phyloP scores from a whole-genome alignment of 2,888 invertebrate genomes.

The Pterostichus niger region DNA sequence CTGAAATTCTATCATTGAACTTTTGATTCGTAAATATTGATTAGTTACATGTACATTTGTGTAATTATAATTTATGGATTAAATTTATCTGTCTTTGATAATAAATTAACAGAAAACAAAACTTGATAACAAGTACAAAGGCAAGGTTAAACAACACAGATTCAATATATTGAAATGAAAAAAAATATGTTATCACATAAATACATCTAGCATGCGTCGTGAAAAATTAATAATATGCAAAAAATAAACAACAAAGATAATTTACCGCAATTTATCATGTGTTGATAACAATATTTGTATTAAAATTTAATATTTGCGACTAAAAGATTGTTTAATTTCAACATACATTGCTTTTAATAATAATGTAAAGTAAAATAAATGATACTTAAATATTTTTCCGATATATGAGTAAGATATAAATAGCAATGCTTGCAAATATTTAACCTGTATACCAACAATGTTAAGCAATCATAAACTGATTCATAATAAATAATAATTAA shows the following conservation, averaged over 20 bases:
- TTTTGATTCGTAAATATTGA: not conserved
- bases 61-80: not conserved
- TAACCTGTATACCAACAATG: conserved; percentile 37
- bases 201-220: conserved; percentile 3
- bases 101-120: conserved; percentile 5
- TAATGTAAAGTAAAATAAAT: not conserved
- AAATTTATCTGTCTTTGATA: conserved; percentile 7
- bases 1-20: not conserved
- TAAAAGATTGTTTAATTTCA: conserved; percentile 5
- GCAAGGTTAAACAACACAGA: conserved; percentile 28
- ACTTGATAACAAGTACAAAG: conserved; percentile 3
- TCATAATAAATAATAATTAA: conserved; percentile 44
- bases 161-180: conserved; percentile 23
- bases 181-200: conserved; percentile 16
- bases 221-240: conserved; percentile 8
- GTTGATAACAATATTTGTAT: conserved; percentile 22
- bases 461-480: conserved; percentile 34
- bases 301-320: not conserved
- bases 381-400: not conserved
- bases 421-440: conserved; percentile 38
- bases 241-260: conserved; percentile 1
- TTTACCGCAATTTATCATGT: not conserved
- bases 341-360: not conserved
- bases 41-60: not conserved
- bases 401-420: conserved; percentile 31